Percentiles rank a stretch among this genome's conserved stretches.
phyloP scores from a whole-genome alignment of 1,140 invertebrate species.

The Cydia pomonella region DNA sequence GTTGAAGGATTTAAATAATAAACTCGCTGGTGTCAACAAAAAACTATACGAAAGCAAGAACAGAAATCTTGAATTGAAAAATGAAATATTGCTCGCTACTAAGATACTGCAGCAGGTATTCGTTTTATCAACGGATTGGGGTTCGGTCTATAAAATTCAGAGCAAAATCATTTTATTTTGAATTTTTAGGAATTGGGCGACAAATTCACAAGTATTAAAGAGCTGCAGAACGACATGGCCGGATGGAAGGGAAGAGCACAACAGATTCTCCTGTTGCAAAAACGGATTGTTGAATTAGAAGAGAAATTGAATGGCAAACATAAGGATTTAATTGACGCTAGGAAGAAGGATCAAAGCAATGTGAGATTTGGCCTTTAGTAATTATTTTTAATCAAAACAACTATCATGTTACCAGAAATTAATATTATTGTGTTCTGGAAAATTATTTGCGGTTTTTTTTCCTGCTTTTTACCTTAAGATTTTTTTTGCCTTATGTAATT shows the following conservation, averaged over 20 bases:
- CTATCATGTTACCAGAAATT: no score
- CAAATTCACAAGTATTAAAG: constrained; percentile 78
- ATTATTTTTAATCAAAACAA: neutral
- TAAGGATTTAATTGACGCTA: constrained; percentile 58
- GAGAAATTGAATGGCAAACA: constrained; percentile 80
- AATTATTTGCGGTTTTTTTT: no score
- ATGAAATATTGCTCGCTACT: constrained; percentile 83
- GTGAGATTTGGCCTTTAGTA: constrained; percentile 40
- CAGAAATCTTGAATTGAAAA: constrained; percentile 83
- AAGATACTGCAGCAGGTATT: constrained; percentile 82
- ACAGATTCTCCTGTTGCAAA: constrained; percentile 84
- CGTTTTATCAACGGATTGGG: no score
- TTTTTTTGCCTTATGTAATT: constrained; percentile 36
- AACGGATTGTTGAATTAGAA: constrained; percentile 83
- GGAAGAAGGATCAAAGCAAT: constrained; percentile 63
- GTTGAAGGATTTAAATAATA: constrained; percentile 83
- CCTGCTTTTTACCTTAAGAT: no score
- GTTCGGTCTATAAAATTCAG: no score
- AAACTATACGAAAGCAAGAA: constrained; percentile 86
- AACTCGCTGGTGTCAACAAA: constrained; percentile 81
- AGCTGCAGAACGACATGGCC: constrained; percentile 72
- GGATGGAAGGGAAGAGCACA: constrained; percentile 87
- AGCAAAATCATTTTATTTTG: neutral
- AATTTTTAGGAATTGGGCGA: constrained; percentile 82
- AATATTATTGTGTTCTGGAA: neutral